These are phyloP conservation scores for Caenorhabditis zanzibari DNA, from an alignment of 2,888 invertebrate species.

Conservation along the genomic window DNA sequence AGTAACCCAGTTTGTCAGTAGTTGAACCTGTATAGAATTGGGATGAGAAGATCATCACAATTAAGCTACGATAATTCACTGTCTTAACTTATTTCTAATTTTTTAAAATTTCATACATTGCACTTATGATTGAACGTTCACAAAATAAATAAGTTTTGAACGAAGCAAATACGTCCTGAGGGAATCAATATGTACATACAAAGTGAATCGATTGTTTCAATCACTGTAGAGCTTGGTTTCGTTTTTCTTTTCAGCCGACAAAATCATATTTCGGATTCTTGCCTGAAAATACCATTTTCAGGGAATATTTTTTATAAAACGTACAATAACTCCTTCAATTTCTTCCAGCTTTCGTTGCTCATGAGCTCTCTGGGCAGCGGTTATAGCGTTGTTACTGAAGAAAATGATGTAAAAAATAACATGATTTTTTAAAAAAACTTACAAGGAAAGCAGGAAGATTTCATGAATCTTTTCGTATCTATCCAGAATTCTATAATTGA, in stretches of 20 bases:
- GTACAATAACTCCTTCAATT: conserved; percentile 31
- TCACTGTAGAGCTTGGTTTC: conserved; percentile 46
- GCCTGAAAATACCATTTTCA: neutral
- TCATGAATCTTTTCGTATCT: conserved; percentile 49
- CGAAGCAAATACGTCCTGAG: conserved; percentile 29
- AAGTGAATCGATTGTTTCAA: conserved; percentile 7
- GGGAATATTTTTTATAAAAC: neutral
- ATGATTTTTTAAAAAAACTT: conserved; percentile 3
- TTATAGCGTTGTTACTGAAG: conserved; percentile 23
- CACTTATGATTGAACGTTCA: neutral
- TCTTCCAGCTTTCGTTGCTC: conserved; percentile 32
- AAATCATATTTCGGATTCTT: conserved; percentile 14
- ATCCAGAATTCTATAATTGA: conserved; percentile 51
- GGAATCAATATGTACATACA: conserved; percentile 49
- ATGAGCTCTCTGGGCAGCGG: conserved; percentile 2
- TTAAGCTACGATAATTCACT: neutral
- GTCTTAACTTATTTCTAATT: conserved; percentile 2
- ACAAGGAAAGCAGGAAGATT: conserved; percentile 35
- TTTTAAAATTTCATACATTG: neutral
- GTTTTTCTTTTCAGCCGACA: conserved; percentile 34
- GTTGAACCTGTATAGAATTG: conserved; percentile 29
- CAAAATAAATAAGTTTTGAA: conserved; percentile 17
- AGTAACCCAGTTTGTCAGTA: neutral
- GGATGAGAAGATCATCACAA: conserved; percentile 25
- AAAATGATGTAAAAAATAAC: neutral